phyloP scores from a whole-genome alignment of 2,888 invertebrate species.

The Himalopsyche tibetana region DNA sequence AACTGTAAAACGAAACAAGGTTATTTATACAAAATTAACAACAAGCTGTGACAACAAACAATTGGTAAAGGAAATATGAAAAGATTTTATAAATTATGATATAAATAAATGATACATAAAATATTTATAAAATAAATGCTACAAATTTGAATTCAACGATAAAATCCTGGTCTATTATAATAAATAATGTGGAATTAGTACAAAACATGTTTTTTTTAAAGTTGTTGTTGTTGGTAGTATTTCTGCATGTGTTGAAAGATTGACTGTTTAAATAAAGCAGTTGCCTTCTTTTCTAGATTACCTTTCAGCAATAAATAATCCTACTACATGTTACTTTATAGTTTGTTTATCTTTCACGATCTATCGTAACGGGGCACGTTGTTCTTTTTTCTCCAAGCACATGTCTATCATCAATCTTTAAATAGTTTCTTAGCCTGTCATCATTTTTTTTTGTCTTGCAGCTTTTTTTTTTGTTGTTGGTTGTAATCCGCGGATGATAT shows the following conservation, averaged over 20 bases:
- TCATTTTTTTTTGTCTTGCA: conserved; percentile 5
- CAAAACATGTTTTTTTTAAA: too few species aligned
- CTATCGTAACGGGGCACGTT: conserved; percentile 8
- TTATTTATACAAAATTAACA: too few species aligned
- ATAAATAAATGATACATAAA: too few species aligned
- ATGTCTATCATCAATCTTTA: conserved; percentile 30
- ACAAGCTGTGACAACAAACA: too few species aligned
- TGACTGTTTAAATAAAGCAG: background rate
- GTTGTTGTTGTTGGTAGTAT: background rate
- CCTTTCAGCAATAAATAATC: conserved; percentile 7
- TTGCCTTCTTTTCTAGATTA: too few species aligned
- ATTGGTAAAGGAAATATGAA: too few species aligned
- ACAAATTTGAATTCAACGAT: too few species aligned
- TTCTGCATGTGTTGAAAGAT: background rate
- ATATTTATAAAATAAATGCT: too few species aligned
- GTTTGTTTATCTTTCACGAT: conserved; percentile 4
- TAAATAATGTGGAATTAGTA: too few species aligned
- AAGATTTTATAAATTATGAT: too few species aligned
- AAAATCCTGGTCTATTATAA: too few species aligned
- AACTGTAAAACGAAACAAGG: too few species aligned
- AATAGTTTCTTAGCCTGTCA: conserved; percentile 29
- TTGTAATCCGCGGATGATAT: conserved; percentile 17
- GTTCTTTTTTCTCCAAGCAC: conserved; percentile 30
- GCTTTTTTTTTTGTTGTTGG: background rate
- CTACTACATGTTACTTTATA: background rate